Evolutionary conservation across 2,797 vertebrate genomes (phyloP), one percentile per base, ranked within the genome.

Genomic region (Rhinogobio ventralis): DNA sequence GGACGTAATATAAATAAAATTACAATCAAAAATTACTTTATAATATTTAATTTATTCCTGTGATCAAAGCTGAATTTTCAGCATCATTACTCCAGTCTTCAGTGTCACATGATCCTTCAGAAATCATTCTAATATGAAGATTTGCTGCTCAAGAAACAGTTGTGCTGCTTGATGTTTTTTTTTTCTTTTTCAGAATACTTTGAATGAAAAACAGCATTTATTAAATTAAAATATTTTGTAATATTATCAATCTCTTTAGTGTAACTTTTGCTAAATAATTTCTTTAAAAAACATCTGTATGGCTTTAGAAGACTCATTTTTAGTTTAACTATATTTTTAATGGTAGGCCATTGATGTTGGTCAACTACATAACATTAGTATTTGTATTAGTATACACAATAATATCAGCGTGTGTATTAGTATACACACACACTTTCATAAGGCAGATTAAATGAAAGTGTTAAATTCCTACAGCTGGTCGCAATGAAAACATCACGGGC

Each of bases 401-500:
- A n/a, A 57, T 57, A 11, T 57, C 4, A 57, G 23, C 11, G 55
- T 57, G 55, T 64, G 25, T 30, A 14, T 62, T 28, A 83, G 33
- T 28, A 77, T 55, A 55, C 60, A n/a, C n/a, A 67, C 30, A 57
- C 39, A 33, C 33, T 66, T 83, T 46, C 82, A 69, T 69, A n/a
- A 55, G 14, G 46, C 49, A 3, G 64, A 77, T 77, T 67, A 68
- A 77, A 76, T 69, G 25, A 39, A 67, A 73, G 67, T 64, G 53
- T 72, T 62, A 73, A 79, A 85, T 85, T 85, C 76, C 67, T 73
- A 25, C 30, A 79, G 67, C 53, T 67, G 28, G 39, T 49, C 45
- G 76, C 45, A 73, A 73, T 64, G 69, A 88, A 87, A 88, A 81
- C 81, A 51, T 80, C 64, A 55, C 30, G 46, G 81, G 60, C 57